Conservation (phyloP, 2,113 vertebrate species). For the Pangasianodon hypophthalmus region DNA sequence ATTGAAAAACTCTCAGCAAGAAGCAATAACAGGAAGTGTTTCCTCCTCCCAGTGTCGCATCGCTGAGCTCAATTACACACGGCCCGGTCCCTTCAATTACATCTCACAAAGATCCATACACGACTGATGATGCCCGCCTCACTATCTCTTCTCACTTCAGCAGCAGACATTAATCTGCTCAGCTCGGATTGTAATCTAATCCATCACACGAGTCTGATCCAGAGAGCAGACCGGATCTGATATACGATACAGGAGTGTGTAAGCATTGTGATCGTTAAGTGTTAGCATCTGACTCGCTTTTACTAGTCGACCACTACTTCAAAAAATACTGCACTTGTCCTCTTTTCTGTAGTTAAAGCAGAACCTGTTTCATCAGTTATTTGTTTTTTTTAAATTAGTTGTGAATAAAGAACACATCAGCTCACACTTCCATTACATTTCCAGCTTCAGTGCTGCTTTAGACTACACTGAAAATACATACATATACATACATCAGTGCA, state of each 20-base stretch:
- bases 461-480: not conserved
- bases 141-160: slow-evolving; percentile 64
- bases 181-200: slow-evolving; percentile 26
- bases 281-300: not conserved
- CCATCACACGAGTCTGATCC: slow-evolving; percentile 9
- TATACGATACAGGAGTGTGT: not conserved
- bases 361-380: not conserved
- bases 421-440: not conserved
- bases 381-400: not conserved
- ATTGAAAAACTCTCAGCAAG: slow-evolving; percentile 36
- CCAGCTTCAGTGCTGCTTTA: not conserved
- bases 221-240: not conserved
- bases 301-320: not conserved
- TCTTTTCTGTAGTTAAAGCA: not conserved
- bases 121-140: slow-evolving; percentile 67
- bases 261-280: not conserved
- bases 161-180: slow-evolving; percentile 49
- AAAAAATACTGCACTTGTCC: not conserved
- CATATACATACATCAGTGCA: not conserved
- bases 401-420: not conserved
- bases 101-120: slow-evolving; percentile 72
- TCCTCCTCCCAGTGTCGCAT: slow-evolving; percentile 56
- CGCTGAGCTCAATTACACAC: slow-evolving; percentile 71
- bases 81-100: slow-evolving; percentile 76
- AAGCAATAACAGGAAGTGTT: slow-evolving; percentile 45